Conservation (phyloP, 2,888 invertebrate species). For the Callyntrura sp. region DNA sequence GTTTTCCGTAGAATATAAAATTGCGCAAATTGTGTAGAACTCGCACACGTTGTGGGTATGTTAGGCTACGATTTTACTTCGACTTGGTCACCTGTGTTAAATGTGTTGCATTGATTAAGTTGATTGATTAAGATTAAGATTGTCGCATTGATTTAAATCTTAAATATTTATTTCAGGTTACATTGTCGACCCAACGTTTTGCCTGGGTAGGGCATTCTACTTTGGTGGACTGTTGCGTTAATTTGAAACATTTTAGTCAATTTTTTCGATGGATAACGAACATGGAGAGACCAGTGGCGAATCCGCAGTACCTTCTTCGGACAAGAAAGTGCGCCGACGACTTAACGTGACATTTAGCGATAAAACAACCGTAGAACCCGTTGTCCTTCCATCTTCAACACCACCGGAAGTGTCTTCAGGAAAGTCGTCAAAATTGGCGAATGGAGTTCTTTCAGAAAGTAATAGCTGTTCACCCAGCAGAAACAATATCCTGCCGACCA, state of each 20-base stretch:
- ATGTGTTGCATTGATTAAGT: no score
- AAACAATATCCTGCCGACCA: constrained; percentile 17
- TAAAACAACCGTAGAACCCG: neutral
- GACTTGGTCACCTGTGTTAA: no score
- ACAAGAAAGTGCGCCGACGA: constrained; percentile 52
- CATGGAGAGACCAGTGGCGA: constrained; percentile 35
- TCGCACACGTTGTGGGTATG: no score
- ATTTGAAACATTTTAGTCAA: neutral
- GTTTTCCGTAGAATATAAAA: no score
- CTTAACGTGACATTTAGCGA: constrained; percentile 63
- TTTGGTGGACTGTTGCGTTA: no score
- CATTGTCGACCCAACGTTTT: no score
- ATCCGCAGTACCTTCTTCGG: neutral
- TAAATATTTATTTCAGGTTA: no score
- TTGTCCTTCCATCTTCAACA: no score
- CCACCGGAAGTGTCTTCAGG: constrained; percentile 23
- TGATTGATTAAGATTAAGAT: neutral
- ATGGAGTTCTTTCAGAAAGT: constrained; percentile 66
- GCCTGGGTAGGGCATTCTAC: no score
- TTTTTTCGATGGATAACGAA: constrained; percentile 54
- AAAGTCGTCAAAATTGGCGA: constrained; percentile 55
- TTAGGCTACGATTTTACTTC: no score
- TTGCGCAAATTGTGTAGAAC: no score
- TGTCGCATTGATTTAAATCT: neutral
- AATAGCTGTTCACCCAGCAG: constrained; percentile 39